Evolutionary conservation across 2,888 invertebrate species (phyloP).

Genomic region (Meloe dianella): DNA sequence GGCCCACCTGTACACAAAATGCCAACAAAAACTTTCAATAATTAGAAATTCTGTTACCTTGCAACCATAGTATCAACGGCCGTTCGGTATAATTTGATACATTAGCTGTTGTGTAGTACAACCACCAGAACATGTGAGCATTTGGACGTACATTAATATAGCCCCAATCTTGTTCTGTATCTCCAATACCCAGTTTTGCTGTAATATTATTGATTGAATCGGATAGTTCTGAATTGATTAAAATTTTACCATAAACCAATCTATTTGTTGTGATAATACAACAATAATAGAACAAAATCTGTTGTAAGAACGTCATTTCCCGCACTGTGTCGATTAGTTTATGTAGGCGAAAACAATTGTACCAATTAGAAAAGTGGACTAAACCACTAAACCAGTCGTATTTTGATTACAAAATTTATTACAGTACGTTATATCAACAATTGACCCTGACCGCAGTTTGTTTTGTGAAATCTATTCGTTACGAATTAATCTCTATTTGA

Average conservation of each 20-base stretch:
- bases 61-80: constrained; percentile 80
- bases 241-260: not conserved
- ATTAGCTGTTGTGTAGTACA: constrained; percentile 70
- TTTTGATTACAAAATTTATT: not conserved
- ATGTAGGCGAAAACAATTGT: not conserved
- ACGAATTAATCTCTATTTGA: not conserved
- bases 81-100: constrained; percentile 65
- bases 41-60: constrained; percentile 81
- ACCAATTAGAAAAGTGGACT: constrained; percentile 1
- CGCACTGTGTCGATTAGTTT: not conserved
- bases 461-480: not conserved
- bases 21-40: no score
- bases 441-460: constrained; percentile 8
- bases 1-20: constrained; percentile 63
- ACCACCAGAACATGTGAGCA: constrained; percentile 88
- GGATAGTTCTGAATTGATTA: not conserved
- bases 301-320: not conserved
- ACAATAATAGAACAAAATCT: not conserved
- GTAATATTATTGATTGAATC: constrained; percentile 22
- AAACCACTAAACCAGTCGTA: not conserved
- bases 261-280: not conserved
- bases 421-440: not conserved
- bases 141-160: constrained; percentile 74
- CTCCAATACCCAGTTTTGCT: constrained; percentile 61
- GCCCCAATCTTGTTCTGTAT: constrained; percentile 74